These are phyloP conservation scores for Drosophila pallidifrons DNA, from an alignment of 1,140 invertebrate species.

Conservation along the genomic window DNA sequence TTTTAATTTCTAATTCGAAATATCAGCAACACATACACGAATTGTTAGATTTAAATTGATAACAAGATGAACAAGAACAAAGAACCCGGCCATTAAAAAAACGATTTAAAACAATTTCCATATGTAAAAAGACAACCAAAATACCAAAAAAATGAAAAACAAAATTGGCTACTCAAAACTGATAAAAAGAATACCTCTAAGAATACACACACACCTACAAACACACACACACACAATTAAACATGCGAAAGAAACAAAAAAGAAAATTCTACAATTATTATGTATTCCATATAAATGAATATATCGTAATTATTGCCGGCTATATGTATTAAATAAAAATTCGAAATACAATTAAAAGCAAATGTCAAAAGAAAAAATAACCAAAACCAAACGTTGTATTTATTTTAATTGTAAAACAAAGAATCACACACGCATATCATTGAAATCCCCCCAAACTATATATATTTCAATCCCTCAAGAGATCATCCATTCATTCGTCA, in stretches of 20 bases:
- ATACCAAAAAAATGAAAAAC: background rate
- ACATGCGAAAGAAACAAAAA: constrained; percentile 40
- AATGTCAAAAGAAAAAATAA: constrained; percentile 78
- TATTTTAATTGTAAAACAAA: constrained; percentile 58
- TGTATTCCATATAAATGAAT: constrained; percentile 71
- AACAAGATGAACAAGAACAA: constrained; percentile 16
- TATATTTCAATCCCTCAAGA: constrained; percentile 19
- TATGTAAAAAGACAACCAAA: constrained; percentile 41
- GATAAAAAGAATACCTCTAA: constrained; percentile 63
- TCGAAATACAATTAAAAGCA: constrained; percentile 83
- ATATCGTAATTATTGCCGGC: constrained; percentile 76
- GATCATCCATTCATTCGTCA: constrained; percentile 23
- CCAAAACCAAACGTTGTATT: constrained; percentile 72
- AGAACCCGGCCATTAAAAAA: constrained; percentile 37
- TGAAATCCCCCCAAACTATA: background rate
- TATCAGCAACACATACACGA: constrained; percentile 57
- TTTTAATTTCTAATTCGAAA: constrained; percentile 63
- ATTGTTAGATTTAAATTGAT: constrained; percentile 56
- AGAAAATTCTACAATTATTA: constrained; percentile 69
- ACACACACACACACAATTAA: constrained; percentile 9
- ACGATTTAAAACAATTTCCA: constrained; percentile 26
- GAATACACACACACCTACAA: constrained; percentile 26
- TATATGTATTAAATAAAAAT: constrained; percentile 75
- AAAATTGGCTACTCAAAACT: constrained; percentile 48
- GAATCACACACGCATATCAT: background rate